phyloP scores from a whole-genome alignment of 2,113 vertebrate species.

The Sander vitreus region DNA sequence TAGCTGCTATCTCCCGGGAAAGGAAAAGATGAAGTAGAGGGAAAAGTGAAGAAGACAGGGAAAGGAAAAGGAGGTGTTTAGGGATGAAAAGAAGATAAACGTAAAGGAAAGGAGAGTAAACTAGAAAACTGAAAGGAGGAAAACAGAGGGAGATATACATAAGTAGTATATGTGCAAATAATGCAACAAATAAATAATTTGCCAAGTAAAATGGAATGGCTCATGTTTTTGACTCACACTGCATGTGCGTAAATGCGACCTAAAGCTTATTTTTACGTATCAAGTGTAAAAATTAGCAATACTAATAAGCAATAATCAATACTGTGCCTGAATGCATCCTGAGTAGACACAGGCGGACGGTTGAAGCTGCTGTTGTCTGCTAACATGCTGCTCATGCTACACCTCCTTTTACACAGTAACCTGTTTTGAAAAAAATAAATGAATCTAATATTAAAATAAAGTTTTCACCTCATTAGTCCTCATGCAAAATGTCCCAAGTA shows the following conservation, averaged over 20 bases:
- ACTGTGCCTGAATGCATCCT: background rate
- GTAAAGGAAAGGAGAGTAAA: background rate
- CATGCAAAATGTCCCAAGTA: background rate
- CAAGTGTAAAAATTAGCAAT: no score
- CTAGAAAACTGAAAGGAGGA: background rate
- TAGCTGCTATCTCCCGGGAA: slow-evolving; percentile 22
- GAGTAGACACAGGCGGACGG: background rate
- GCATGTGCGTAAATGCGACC: no score
- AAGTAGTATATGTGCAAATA: background rate
- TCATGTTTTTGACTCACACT: no score
- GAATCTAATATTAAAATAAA: background rate
- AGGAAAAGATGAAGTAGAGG: background rate
- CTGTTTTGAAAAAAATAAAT: background rate
- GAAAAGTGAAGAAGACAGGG: background rate
- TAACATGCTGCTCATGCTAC: background rate
- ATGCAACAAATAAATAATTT: background rate
- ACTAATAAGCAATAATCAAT: background rate
- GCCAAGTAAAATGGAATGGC: background rate
- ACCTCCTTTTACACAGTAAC: no score
- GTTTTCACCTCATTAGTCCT: background rate
- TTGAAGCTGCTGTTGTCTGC: background rate
- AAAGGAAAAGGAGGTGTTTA: background rate
- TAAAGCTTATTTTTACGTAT: no score
- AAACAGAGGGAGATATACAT: background rate
- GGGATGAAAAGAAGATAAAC: slow-evolving; percentile 17